Evolutionary conservation across 2,113 vertebrate genomes (phyloP), one percentile per base, ranked within the genome.

Genomic region (Uropsilus gracilis): DNA sequence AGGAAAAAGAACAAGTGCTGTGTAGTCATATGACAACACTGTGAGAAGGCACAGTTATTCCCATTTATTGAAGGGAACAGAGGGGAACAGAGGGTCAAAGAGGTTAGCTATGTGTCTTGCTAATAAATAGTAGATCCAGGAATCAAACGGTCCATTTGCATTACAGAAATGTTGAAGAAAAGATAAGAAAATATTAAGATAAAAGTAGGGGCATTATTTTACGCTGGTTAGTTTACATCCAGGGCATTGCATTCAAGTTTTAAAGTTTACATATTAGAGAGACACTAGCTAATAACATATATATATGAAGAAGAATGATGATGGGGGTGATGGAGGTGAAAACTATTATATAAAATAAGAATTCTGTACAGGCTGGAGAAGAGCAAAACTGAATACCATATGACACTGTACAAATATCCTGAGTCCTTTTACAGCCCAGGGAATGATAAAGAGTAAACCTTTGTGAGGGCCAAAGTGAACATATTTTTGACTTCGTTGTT

Each of bases 111-210:
- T 44, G 20, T 37, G 17, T 42, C 37, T 90, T 63, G 30, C 73
- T 81, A 73, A 53, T 63, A 85, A 64, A 53, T 44, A 34, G 26
- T 55, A 86, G 28, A 86, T 10, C 42, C 63, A 50, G 26, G 30
- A 88, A 87, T 76, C 53, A 78, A 94, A 84, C 55, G 17, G 5
- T 80, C 34, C 48, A 55, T 59, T 11, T 48, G 24, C 44, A 86
- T 75, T 84, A 64, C 37, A 83, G 44, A 72, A 86, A 32, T 14
- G 16, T 73, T 80, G 75, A 57, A 61, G 44, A 78, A 83, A 13
- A 85, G 39, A 69, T 84, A 78, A 91, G 24, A 84, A 78, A 77
- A 90, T 89, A 80, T 39, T 71, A 73, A 81, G n/a, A 39, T 14
- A 9, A 95, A 50, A 28, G 32, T 86, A 28, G n/a, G 13, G 8